Conservation (phyloP, 2,797 vertebrate species). For the Iguana delicatissima region DNA sequence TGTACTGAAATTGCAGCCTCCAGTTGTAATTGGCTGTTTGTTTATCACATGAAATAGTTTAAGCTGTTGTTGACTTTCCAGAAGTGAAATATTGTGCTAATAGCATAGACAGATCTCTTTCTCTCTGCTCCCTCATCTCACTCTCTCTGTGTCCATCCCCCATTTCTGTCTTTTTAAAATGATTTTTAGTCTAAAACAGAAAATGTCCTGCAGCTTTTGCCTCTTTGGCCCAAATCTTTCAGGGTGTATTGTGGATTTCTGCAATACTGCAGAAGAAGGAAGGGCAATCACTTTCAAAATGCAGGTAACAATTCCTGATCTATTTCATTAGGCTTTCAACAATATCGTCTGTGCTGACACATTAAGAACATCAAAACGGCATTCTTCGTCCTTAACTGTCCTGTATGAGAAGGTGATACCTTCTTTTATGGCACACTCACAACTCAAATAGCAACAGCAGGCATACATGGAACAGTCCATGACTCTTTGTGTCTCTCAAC, state of each 20-base stretch:
- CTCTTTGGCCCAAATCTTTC: conserved; percentile 23
- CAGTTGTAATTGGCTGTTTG: neutral
- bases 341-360: conserved; percentile 53
- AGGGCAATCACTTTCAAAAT: conserved; percentile 50
- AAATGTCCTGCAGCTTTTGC: neutral
- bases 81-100: conserved; percentile 25
- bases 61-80: neutral
- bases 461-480: neutral
- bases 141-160: neutral
- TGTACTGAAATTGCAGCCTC: conserved; percentile 31
- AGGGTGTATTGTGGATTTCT: conserved; percentile 27
- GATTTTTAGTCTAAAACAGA: neutral
- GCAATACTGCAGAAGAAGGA: conserved; percentile 33
- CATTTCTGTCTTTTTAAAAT: neutral
- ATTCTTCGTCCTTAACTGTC: conserved; percentile 30
- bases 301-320: conserved; percentile 53
- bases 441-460: conserved; percentile 24
- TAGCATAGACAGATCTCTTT: neutral
- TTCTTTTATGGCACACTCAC: conserved; percentile 48
- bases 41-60: conserved; percentile 38
- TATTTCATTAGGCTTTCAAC: conserved; percentile 61
- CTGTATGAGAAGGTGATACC: neutral
- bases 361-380: conserved; percentile 42
- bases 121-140: neutral
- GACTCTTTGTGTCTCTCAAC: neutral